These are phyloP conservation scores for Oikopleura albicans DNA, from an alignment of 23 tunicate genomes.

Conservation along the genomic window DNA sequence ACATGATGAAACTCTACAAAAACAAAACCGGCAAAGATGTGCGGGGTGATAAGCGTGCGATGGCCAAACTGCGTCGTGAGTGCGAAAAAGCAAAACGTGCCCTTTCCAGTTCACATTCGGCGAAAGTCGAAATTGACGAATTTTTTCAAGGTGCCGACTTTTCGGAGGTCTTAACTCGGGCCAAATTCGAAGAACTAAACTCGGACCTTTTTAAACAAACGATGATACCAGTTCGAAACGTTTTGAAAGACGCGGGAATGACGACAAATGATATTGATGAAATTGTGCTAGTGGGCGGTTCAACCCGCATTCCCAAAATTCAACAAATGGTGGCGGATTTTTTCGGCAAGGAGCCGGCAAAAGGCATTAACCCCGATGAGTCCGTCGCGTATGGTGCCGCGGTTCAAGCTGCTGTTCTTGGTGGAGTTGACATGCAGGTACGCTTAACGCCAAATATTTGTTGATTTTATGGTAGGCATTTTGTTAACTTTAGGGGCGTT, in stretches of 20 bases:
- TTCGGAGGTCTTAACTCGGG: constrained; percentile 73
- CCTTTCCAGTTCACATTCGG: constrained; percentile 55
- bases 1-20: constrained; percentile 82
- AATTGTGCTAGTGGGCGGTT: constrained; percentile 84
- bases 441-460: too few relatives aligned
- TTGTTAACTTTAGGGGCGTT: too few relatives aligned
- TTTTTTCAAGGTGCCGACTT: constrained; percentile 80
- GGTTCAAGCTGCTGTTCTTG: constrained; percentile 67
- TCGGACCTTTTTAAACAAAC: constrained; percentile 58
- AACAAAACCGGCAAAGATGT: constrained; percentile 77
- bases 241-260: constrained; percentile 51
- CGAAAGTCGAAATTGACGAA: constrained; percentile 70
- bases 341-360: constrained; percentile 69
- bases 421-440: constrained; percentile 29
- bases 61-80: constrained; percentile 76
- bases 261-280: constrained; percentile 59
- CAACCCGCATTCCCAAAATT: constrained; percentile 67
- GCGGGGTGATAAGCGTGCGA: constrained; percentile 59
- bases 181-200: constrained; percentile 90
- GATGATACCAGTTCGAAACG: constrained; percentile 72
- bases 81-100: constrained; percentile 92
- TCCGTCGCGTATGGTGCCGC: constrained; percentile 99
- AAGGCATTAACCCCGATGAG: constrained; percentile 90
- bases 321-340: constrained; percentile 64
- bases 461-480: constrained; percentile 33